Evolutionary conservation across 2,888 invertebrate species (phyloP).

Genomic region (Aleiodes testaceus): DNA sequence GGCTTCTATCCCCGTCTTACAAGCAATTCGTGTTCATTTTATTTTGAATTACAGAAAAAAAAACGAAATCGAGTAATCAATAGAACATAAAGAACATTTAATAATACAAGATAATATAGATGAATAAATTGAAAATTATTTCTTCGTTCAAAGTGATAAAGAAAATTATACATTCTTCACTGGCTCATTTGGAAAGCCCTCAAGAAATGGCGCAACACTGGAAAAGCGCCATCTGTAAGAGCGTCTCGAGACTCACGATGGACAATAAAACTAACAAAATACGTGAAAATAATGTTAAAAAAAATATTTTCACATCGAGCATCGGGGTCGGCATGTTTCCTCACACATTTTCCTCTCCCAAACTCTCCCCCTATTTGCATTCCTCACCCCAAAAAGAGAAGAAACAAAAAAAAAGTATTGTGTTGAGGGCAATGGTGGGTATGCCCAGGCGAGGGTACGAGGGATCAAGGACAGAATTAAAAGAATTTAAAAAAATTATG

Average conservation of each 20-base stretch:
- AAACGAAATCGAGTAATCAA: slow-evolving; percentile 32
- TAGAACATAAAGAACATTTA: neutral
- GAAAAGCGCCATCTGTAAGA: neutral
- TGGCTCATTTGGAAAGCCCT: neutral
- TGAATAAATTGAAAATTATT: neutral
- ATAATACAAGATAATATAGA: neutral
- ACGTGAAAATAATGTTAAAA: slow-evolving; percentile 44
- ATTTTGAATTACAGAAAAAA: slow-evolving; percentile 23
- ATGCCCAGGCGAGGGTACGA: slow-evolving; percentile 42
- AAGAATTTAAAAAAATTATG: slow-evolving; percentile 27
- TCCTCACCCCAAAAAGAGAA: too few species aligned
- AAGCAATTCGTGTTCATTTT: neutral
- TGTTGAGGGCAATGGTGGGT: slow-evolving; percentile 41
- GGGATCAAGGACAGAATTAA: slow-evolving; percentile 39
- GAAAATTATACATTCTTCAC: neutral
- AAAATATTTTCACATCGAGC: slow-evolving; percentile 24
- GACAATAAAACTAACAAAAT: slow-evolving; percentile 11
- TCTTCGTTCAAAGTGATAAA: too few species aligned
- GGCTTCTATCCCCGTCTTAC: slow-evolving; percentile 5
- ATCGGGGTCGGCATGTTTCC: slow-evolving; percentile 38
- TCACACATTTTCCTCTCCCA: slow-evolving; percentile 24
- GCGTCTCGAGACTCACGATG: neutral
- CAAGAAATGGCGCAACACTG: neutral
- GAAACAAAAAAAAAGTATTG: slow-evolving; percentile 29
- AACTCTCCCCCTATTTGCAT: slow-evolving; percentile 3